phyloP scores from a whole-genome alignment of 2,888 invertebrate species.

The Octonoba sinensis region DNA sequence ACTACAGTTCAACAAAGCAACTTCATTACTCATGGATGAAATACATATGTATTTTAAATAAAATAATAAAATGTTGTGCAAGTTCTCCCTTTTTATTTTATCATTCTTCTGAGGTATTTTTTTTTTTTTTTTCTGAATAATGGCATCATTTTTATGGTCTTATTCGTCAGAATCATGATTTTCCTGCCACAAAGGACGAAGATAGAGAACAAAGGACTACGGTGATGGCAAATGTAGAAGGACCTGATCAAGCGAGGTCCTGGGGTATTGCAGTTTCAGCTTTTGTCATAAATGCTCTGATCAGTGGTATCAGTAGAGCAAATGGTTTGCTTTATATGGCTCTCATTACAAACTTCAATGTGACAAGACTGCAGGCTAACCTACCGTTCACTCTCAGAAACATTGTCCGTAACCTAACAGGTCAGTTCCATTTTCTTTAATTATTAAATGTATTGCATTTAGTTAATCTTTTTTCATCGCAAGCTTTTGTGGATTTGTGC shows the following conservation, averaged over 20 bases:
- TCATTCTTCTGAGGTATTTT: too few species aligned
- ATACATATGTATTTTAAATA: too few species aligned
- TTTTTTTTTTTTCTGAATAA: neutral
- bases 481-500: neutral
- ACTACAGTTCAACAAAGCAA: too few species aligned
- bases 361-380: constrained; percentile 40
- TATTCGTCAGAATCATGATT: too few species aligned
- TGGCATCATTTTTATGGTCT: too few species aligned
- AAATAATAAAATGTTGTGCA: neutral
- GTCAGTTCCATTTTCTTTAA: constrained; percentile 3
- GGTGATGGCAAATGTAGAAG: neutral
- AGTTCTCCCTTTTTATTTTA: too few species aligned
- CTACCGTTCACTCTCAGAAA: constrained; percentile 41
- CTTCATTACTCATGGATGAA: too few species aligned
- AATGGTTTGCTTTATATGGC: constrained; percentile 51
- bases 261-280: constrained; percentile 38
- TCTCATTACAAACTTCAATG: constrained; percentile 27
- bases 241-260: constrained; percentile 32
- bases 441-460: neutral
- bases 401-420: constrained; percentile 24
- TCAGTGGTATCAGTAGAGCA: constrained; percentile 42
- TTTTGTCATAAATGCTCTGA: constrained; percentile 37
- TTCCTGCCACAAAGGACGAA: neutral
- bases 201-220: neutral
- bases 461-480: neutral